Evolutionary conservation across 2,113 vertebrate species (phyloP).

Genomic region (Halichoeres trimaculatus): DNA sequence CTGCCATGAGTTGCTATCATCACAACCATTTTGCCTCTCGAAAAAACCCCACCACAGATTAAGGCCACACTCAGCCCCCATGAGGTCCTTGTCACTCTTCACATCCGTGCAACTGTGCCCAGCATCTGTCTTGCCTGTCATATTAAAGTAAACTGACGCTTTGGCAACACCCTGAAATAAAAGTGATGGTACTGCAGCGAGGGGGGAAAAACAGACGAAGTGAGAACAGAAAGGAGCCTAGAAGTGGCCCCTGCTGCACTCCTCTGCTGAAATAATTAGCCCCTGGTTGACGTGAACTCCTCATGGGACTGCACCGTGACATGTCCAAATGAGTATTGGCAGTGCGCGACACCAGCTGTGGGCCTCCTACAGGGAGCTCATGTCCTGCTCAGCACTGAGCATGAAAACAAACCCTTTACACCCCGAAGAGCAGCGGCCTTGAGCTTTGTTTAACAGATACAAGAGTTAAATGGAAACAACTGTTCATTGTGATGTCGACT

Average conservation of each 20-base stretch:
- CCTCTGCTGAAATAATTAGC: conserved; percentile 76
- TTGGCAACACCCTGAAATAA: conserved; percentile 61
- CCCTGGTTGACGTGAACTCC: conserved; percentile 67
- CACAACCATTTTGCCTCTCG: conserved; percentile 47
- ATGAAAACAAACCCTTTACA: conserved; percentile 28
- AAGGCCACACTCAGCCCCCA: conserved; percentile 49
- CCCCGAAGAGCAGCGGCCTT: conserved; percentile 13
- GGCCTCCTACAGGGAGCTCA: conserved; percentile 61
- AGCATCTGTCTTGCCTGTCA: conserved; percentile 65
- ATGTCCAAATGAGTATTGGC: conserved; percentile 78
- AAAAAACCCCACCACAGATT: conserved; percentile 43
- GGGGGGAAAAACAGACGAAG: conserved; percentile 14
- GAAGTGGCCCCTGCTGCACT: conserved; percentile 72
- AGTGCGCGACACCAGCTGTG: conserved; percentile 74
- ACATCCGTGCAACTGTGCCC: conserved; percentile 59
- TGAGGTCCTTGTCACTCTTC: conserved; percentile 63
- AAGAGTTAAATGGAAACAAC: conserved; percentile 20
- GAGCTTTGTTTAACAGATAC: conserved; percentile 30
- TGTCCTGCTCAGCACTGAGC: conserved; percentile 33
- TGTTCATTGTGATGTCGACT: conserved; percentile 29
- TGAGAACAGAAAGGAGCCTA: conserved; percentile 61
- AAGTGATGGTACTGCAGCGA: conserved; percentile 14
- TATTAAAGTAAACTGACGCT: conserved; percentile 57
- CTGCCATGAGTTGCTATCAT: conserved; percentile 66
- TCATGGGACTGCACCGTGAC: conserved; percentile 67